Base-by-base conservation (phyloP, 2,113 vertebrate genomes). In the Synchiropus splendidus region DNA sequence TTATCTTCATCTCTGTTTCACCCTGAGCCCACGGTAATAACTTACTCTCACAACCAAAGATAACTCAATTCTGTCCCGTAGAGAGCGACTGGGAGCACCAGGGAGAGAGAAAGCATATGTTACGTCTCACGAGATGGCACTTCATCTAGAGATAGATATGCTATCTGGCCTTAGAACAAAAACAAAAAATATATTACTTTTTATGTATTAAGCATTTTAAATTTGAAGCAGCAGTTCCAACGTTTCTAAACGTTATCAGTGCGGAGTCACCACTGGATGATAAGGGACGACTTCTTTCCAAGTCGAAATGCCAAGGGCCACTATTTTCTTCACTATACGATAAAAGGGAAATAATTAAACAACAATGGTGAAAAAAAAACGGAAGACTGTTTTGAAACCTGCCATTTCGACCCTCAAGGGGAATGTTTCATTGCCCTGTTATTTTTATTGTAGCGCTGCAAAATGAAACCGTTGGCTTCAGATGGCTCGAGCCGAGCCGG, bases 1-100 rank as follows among this genome's bases (percentile, higher is more conserved):
- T 94, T 96, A 97, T 97, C 94, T 96, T 90, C 91, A 92, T 96
- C 89, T 92, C 89, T 92, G 92, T 93, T 94, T 93, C 87, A 89
- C 88, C 88, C 86, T 62, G 48, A 71, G 72, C 69, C 72, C 88
- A 84, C 89, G 90, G 89, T 92, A 93, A 92, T 94, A 96, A 97
- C 92, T 96, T 94, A 96, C 88, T 92, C 91, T 89, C 87, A 64
- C 83, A 81, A 89, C 87, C 84, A 87, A 60, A 87, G 90, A 97
- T 96, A 94, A 97, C 94, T 98, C 92, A 95, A 93, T 98, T 72
- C 66, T 88, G 85, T 89, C 84, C 86, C 65, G 13, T 39, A 46
- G 70, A 64, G 70, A 61, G 33, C 37, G 30, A 39, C 10, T 6
- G 48, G 46, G 53, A 42, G 51, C 4, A 27, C 4, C 8, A 27